These are phyloP conservation scores for Lepus oiostolus DNA, from an alignment of 2,797 vertebrate genomes.

Conservation along the genomic window DNA sequence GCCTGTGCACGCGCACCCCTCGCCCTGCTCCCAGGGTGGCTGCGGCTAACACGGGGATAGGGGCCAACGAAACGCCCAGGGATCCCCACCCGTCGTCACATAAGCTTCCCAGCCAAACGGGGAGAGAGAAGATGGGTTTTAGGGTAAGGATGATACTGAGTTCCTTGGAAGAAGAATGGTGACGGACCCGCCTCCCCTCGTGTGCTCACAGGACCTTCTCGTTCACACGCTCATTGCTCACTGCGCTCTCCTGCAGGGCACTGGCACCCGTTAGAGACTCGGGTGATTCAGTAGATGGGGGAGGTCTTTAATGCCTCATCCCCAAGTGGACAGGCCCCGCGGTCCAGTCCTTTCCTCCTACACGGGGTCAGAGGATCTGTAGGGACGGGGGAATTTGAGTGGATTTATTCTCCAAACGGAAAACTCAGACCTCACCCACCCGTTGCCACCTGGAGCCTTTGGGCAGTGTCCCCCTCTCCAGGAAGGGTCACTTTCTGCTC, in stretches of 20 bases:
- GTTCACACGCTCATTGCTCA: not conserved
- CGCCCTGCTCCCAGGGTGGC: not conserved
- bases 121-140: conserved; percentile 6
- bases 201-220: conserved; percentile 35
- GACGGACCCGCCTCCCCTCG: not conserved
- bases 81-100: not conserved
- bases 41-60: not conserved
- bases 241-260: not conserved
- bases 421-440: not conserved
- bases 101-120: not conserved
- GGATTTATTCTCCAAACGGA: conserved; percentile 3
- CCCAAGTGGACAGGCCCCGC: not conserved
- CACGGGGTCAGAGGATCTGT: not conserved
- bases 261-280: not conserved
- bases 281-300: not conserved
- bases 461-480: not conserved
- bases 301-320: not conserved
- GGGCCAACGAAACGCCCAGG: not conserved
- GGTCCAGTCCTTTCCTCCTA: not conserved
- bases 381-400: not conserved
- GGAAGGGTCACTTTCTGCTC: not conserved
- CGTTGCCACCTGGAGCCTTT: not conserved
- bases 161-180: conserved; percentile 51
- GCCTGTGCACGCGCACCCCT: not conserved
- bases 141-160: conserved; percentile 36